Conservation (phyloP, 1,140 invertebrate genomes). For the Oryctes rhinoceros region DNA sequence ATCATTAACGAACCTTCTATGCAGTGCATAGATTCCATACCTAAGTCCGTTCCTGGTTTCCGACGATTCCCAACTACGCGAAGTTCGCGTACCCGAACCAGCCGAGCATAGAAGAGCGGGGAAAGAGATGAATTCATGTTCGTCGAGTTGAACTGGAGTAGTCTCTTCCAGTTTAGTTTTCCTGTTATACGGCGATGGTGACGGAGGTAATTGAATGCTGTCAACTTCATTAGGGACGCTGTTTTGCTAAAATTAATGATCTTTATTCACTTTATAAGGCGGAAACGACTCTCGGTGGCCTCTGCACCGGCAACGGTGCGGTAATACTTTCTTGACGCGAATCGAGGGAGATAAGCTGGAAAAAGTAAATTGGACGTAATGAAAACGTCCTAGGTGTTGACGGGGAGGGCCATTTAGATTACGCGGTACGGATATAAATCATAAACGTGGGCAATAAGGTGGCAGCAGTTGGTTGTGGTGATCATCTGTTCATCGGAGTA, state of each 20-base stretch:
- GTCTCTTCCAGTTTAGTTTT: neutral
- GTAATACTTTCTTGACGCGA: neutral
- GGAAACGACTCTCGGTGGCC: neutral
- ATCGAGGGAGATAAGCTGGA: neutral
- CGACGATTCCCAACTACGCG: too few species aligned
- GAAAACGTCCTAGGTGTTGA: neutral
- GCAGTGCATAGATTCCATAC: too few species aligned
- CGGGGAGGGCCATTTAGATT: neutral
- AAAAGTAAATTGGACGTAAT: conserved; percentile 33
- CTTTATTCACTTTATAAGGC: conserved; percentile 22
- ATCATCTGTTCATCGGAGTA: too few species aligned
- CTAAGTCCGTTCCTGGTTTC: too few species aligned
- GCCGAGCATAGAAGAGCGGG: neutral
- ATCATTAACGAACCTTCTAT: too few species aligned
- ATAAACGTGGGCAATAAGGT: too few species aligned
- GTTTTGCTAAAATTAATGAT: conserved; percentile 26
- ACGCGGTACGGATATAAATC: too few species aligned
- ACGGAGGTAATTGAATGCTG: conserved; percentile 27
- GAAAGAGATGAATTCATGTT: neutral
- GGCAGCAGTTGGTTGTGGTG: too few species aligned
- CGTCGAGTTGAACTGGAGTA: neutral
- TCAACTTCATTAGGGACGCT: conserved; percentile 31
- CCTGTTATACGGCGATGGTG: neutral
- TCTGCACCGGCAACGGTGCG: neutral
- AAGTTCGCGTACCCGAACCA: neutral